Evolutionary conservation across 2,113 vertebrate species (phyloP), one percentile per base, ranked within the genome.

Genomic region (Mionectes macconnelli): DNA sequence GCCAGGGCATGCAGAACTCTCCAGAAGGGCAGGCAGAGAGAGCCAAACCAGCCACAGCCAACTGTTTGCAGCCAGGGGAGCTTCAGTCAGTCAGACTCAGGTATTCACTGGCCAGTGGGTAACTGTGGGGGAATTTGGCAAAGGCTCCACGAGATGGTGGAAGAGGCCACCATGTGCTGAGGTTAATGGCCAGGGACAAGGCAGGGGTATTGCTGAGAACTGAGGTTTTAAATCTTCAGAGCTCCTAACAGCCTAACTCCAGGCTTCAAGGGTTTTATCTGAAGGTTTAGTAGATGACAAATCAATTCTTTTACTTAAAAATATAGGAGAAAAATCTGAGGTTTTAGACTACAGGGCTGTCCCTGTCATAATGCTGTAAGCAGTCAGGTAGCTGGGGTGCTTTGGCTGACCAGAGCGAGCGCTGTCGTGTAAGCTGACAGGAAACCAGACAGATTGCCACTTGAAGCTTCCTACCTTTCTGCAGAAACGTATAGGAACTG

Each of bases 111-210:
- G 31, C n/a, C 12, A 33, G 6, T 4, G 23, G 9, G 4, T 16
- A 6, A 11, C 31, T 5, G 20, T 0, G 1, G 4, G 6, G 5
- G 12, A 5, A 30, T 3, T 30, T 8, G 35, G 27, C 40, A 31
- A 25, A 56, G 18, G 15, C 14, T 17, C 5, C 0, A 2, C 4
- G 3, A 22, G 4, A 40, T 3, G 15, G 6, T 1, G 42, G 24
- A 19, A 56, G 33, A 23, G 23, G 33, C 31, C 4, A 0, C 8
- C 0, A 0, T 15, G 18, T 0, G 7, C 63, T 33, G 47, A 53
- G 27, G 27, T 33, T 0, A 14, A 17, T 0, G 5, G 18, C 33
- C 0, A 1, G 5, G 10, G 11, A 3, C 1, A 0, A 2, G 24
- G 25, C 0, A 0, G 30, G 8, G 12, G 5, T 28, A 44, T 4